Conservation (phyloP, 2,113 vertebrate species). For the Spilogale gracilis region DNA sequence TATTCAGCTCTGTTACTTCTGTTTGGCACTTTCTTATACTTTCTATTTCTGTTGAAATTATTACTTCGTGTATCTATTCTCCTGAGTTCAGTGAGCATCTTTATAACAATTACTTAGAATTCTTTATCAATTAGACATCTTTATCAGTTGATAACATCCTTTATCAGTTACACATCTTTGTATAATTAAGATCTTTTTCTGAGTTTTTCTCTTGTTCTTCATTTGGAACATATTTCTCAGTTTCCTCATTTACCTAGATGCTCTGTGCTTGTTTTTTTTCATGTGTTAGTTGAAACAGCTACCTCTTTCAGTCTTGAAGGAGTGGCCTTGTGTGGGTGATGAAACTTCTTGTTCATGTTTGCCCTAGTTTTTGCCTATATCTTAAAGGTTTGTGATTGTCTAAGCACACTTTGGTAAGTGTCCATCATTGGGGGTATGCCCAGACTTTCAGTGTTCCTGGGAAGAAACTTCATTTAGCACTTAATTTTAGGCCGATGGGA, state of each 20-base stretch:
- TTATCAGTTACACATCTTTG: background rate
- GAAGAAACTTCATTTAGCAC: background rate
- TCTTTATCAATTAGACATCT: background rate
- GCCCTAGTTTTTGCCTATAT: background rate
- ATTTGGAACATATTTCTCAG: background rate
- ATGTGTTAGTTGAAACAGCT: background rate
- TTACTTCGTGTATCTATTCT: background rate
- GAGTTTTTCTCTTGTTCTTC: background rate
- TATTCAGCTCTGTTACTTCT: background rate
- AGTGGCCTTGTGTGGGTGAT: background rate
- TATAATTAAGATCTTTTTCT: background rate
- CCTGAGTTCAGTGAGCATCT: background rate
- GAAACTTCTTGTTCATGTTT: background rate
- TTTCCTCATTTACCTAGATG: background rate
- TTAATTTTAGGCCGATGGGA: background rate
- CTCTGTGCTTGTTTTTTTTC: background rate
- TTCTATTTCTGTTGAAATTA: background rate
- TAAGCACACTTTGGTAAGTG: background rate
- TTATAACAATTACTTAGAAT: background rate
- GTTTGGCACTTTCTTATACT: background rate
- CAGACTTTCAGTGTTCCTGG: background rate
- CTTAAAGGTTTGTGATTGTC: background rate
- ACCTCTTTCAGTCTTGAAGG: background rate
- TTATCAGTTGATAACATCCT: no score
- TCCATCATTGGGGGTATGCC: background rate